These are phyloP conservation scores for Conops quadrifasciatus DNA, from an alignment of 2,888 invertebrate species.

Conservation along the genomic window DNA sequence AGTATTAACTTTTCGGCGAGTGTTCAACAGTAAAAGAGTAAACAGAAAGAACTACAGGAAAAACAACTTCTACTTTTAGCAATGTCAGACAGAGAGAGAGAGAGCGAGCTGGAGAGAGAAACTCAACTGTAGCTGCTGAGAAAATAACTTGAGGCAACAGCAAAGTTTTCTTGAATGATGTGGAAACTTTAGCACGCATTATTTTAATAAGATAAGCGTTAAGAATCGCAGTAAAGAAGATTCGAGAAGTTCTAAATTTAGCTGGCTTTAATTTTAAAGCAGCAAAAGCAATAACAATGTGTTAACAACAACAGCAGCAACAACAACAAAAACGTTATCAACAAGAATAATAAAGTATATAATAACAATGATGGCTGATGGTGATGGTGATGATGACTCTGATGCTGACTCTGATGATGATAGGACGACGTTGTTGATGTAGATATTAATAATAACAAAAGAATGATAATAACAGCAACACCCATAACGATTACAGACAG, in stretches of 20 bases:
- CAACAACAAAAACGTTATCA: too few relatives aligned
- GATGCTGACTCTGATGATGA: too few relatives aligned
- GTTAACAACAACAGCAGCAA: too few relatives aligned
- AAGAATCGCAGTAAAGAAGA: constrained; percentile 13
- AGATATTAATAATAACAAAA: too few relatives aligned
- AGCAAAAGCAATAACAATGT: neutral
- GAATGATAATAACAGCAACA: too few relatives aligned
- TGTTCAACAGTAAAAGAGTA: neutral
- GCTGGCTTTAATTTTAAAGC: constrained; percentile 16
- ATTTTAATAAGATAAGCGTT: constrained; percentile 21
- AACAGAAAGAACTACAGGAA: neutral
- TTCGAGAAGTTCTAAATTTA: constrained; percentile 22
- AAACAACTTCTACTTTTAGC: neutral
- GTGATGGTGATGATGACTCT: too few relatives aligned
- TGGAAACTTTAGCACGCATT: constrained; percentile 26
- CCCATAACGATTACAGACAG: neutral
- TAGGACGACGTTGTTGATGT: too few relatives aligned
- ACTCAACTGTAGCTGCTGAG: too few relatives aligned
- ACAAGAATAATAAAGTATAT: too few relatives aligned
- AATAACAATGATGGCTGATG: too few relatives aligned
- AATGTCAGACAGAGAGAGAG: too few relatives aligned
- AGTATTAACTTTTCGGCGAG: constrained; percentile 8
- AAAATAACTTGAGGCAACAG: constrained; percentile 10
- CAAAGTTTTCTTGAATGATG: constrained; percentile 24
- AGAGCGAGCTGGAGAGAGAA: too few relatives aligned